Evolutionary conservation across 2,888 invertebrate species (phyloP).

Genomic region (Pseudococcus longispinus): DNA sequence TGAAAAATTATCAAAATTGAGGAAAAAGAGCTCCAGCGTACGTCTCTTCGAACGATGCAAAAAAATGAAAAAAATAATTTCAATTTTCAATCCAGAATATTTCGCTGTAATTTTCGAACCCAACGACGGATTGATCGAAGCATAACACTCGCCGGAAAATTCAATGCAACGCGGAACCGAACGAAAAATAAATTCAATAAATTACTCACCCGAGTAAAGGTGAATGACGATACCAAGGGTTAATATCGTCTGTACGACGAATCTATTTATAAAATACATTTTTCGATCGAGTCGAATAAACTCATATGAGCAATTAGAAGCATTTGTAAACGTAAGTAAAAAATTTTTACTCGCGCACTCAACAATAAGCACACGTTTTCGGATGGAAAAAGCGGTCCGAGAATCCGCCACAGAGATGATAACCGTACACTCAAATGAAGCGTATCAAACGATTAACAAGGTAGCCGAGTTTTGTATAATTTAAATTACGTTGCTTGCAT

Average conservation of each 20-base stretch:
- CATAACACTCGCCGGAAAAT: no score
- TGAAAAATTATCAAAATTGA: no score
- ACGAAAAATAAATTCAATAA: not conserved
- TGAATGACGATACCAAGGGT: not conserved
- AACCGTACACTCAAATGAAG: conserved; percentile 3
- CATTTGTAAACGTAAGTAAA: not conserved
- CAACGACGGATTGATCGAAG: no score
- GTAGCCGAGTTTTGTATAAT: conserved; percentile 43
- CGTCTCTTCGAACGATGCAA: no score
- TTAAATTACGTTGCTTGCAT: conserved; percentile 42
- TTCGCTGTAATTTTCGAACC: no score
- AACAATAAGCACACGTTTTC: not conserved
- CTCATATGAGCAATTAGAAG: not conserved
- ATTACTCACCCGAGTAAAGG: conserved; percentile 3
- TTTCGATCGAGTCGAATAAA: not conserved
- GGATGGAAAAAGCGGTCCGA: not conserved
- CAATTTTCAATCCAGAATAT: no score
- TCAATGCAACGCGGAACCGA: no score
- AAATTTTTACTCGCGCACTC: not conserved
- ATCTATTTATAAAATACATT: not conserved
- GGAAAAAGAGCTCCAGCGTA: no score
- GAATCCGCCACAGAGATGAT: not conserved
- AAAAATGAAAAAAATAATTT: no score
- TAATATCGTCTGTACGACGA: not conserved
- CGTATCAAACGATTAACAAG: conserved; percentile 37